Conservation (phyloP, 2,797 vertebrate species). For the Platalea minor region DNA sequence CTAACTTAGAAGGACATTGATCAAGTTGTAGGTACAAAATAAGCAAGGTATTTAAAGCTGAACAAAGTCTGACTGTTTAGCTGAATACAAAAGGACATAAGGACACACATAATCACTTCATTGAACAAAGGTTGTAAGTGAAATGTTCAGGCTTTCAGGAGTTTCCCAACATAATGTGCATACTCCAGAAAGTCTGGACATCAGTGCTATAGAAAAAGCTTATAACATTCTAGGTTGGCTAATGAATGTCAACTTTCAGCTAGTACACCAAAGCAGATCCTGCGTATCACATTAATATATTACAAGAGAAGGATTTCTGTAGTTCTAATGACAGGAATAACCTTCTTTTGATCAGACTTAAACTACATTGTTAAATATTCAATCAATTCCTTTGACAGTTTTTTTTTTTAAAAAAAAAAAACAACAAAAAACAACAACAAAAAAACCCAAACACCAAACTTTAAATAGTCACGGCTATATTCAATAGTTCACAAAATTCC, state of each 20-base stretch:
- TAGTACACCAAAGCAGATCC: neutral
- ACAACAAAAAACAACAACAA: neutral
- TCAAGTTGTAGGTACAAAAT: neutral
- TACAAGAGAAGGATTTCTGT: neutral
- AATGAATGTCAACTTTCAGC: neutral
- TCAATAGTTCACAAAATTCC: neutral
- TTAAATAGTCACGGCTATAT: neutral
- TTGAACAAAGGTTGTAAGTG: neutral
- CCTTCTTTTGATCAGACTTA: neutral
- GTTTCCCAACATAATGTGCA: fast-evolving
- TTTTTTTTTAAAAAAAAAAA: neutral
- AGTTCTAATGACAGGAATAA: neutral
- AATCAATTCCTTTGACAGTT: neutral
- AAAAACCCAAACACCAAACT: neutral
- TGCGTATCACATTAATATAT: neutral
- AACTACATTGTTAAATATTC: neutral
- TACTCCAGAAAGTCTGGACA: neutral
- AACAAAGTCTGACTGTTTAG: neutral
- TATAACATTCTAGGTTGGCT: neutral
- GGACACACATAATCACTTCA: neutral
- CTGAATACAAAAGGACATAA: neutral
- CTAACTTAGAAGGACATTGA: neutral
- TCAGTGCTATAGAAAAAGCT: neutral
- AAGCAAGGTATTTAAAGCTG: neutral
- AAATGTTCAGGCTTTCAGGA: neutral